Base-by-base conservation (phyloP, 2,888 invertebrate species). In the Cyaniris semiargus region DNA sequence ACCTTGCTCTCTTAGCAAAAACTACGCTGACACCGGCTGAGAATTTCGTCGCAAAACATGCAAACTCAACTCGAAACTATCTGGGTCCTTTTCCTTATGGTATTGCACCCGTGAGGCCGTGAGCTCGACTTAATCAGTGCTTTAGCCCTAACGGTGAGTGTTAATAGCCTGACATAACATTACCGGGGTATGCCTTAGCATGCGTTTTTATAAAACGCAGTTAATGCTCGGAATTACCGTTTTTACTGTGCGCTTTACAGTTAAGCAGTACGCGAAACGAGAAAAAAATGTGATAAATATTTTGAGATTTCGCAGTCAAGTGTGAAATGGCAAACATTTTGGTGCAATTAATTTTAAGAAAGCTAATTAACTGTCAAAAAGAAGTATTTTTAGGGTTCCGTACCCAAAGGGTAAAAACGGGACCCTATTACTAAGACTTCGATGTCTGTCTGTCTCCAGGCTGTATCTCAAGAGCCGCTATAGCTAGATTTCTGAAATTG, bases 91-190 rank as follows among this genome's bases (percentile, higher is more conserved):
- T 66, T 31, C 18, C 6, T 60, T 27, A 10, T 60, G 23, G 60
- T 60, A 60, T 60, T 23, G 6, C 66, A 31, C 23, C n/a, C n/a
- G n/a, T n/a, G n/a, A n/a, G n/a, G n/a, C n/a, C 13, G 60, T 13
- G 10, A 15, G 27, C 27, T 27, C 66, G 23, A 66, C 27, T 66
- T 66, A 31, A 66, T 66, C 27, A 66, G 6, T 18, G 27, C 15
- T 66, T 66, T 31, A 1, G 66, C 66, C 6, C 27, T 66, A 66
- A 66, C 66, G 66, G 66, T 66, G 27, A 27, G 15, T 66, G 66
- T 66, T 66, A 66, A 18, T 66, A 31, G 27, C 15, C 27, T 66
- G 66, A 66, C 66, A 66, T 18, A 66, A 66, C 60, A 66, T 66
- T 66, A 8, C 66, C 66, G 18, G 15, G 27, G 66, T 27, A 31